A percentile compares a stretch with the other conserved stretches of the same genome.
These are phyloP conservation scores for Thamnophis sirtalis DNA, from an alignment of 2,113 vertebrate species.

Conservation along the genomic window DNA sequence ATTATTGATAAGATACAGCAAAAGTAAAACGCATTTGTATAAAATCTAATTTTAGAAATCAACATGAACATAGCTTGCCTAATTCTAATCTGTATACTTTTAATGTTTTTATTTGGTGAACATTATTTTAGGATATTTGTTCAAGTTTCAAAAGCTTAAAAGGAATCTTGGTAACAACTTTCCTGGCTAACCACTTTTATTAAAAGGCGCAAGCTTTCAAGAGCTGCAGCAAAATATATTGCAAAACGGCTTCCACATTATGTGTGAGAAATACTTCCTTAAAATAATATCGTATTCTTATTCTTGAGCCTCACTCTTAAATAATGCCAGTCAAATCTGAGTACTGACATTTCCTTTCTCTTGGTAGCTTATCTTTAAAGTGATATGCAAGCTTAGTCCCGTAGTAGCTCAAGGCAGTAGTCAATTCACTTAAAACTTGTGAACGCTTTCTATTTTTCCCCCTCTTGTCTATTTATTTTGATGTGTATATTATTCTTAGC, in stretches of 20 bases:
- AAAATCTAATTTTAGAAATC: constrained; percentile 34
- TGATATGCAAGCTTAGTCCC: constrained; percentile 60
- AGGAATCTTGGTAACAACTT: neutral
- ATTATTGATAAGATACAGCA: constrained; percentile 31
- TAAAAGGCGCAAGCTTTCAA: neutral
- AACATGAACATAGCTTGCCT: constrained; percentile 31
- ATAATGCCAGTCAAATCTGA: constrained; percentile 67
- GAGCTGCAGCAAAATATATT: neutral
- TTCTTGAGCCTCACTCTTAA: constrained; percentile 65
- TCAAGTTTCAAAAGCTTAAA: neutral
- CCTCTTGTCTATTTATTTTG: constrained; percentile 63
- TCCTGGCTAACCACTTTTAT: neutral
- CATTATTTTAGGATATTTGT: constrained; percentile 39
- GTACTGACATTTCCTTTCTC: constrained; percentile 75
- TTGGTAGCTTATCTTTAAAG: constrained; percentile 67
- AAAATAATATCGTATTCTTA: constrained; percentile 64
- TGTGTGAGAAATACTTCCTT: constrained; percentile 47
- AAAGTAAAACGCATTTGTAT: neutral
- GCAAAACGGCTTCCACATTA: constrained; percentile 36
- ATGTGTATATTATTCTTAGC: constrained; percentile 67
- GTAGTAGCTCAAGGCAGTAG: constrained; percentile 60
- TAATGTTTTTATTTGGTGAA: constrained; percentile 42
- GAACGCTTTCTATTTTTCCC: constrained; percentile 58
- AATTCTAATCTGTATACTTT: constrained; percentile 40
- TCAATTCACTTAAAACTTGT: constrained; percentile 62